These are phyloP conservation scores for Ephialtes manifestator DNA, from an alignment of 2,888 invertebrate genomes.

Conservation along the genomic window DNA sequence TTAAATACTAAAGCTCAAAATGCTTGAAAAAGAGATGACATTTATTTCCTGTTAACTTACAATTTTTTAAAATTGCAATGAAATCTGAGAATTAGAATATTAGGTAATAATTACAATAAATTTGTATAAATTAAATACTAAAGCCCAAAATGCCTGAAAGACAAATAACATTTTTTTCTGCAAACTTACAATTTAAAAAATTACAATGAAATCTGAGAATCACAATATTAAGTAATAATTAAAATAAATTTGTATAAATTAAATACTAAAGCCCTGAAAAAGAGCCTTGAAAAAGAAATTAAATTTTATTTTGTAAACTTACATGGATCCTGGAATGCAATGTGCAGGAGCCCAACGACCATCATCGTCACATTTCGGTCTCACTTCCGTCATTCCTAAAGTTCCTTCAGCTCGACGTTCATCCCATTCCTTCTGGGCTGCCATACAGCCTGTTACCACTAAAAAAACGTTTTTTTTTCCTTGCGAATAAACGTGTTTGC, in stretches of 20 bases:
- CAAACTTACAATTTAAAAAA: no score
- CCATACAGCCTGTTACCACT: slow-evolving; percentile 82
- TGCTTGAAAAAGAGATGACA: no score
- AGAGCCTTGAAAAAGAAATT: background rate
- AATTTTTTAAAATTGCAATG: no score
- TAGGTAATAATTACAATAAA: no score
- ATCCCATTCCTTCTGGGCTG: slow-evolving; percentile 86
- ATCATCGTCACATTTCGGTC: slow-evolving; percentile 89
- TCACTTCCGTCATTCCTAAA: slow-evolving; percentile 87
- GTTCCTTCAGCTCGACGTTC: slow-evolving; percentile 85
- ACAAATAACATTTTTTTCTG: no score
- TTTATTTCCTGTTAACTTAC: no score
- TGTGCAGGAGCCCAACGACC: slow-evolving; percentile 88
- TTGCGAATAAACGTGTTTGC: background rate
- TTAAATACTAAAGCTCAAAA: no score
- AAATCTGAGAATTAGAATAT: no score
- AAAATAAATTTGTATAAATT: background rate
- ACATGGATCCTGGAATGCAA: slow-evolving; percentile 91
- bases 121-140: no score
- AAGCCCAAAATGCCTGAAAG: no score
- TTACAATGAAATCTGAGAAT: background rate
- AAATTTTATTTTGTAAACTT: slow-evolving; percentile 79
- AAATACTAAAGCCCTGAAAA: background rate
- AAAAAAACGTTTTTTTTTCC: background rate
- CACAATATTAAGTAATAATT: background rate